These are phyloP conservation scores for Lithobates sylvaticus DNA, from an alignment of 2,797 vertebrate genomes.

Conservation along the genomic window DNA sequence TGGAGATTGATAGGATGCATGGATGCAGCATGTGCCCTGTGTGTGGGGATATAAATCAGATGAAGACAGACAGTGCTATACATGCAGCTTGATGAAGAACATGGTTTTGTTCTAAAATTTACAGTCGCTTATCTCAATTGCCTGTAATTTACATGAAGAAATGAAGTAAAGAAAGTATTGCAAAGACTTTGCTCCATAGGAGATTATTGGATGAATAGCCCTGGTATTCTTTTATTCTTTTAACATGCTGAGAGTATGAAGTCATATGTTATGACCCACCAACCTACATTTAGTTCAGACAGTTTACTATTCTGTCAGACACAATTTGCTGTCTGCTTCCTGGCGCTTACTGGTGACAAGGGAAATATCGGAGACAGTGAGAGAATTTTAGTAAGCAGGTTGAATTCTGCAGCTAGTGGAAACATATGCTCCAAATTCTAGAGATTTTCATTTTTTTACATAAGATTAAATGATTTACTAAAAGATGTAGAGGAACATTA, in stretches of 20 bases:
- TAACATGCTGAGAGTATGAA: neutral
- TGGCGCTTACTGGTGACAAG: constrained; percentile 20
- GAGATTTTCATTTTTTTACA: neutral
- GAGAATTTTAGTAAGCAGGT: constrained; percentile 14
- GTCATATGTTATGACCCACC: neutral
- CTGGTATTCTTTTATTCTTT: neutral
- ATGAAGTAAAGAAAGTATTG: no score
- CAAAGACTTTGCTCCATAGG: neutral
- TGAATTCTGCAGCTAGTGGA: constrained; percentile 1
- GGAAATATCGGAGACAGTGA: constrained; percentile 31
- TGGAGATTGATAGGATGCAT: no score
- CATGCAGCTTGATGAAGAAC: no score
- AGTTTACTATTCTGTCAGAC: neutral
- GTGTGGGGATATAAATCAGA: no score
- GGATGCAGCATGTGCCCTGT: no score
- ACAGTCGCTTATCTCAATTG: no score
- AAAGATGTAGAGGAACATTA: neutral
- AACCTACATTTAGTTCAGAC: neutral
- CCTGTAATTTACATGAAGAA: no score
- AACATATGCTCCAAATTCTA: neutral
- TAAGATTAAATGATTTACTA: neutral
- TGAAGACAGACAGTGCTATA: no score
- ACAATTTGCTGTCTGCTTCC: constrained; percentile 42
- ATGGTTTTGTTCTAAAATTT: no score
- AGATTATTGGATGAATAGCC: neutral